Conservation (phyloP, 2,888 invertebrate genomes). For the Hemaris fuciformis region DNA sequence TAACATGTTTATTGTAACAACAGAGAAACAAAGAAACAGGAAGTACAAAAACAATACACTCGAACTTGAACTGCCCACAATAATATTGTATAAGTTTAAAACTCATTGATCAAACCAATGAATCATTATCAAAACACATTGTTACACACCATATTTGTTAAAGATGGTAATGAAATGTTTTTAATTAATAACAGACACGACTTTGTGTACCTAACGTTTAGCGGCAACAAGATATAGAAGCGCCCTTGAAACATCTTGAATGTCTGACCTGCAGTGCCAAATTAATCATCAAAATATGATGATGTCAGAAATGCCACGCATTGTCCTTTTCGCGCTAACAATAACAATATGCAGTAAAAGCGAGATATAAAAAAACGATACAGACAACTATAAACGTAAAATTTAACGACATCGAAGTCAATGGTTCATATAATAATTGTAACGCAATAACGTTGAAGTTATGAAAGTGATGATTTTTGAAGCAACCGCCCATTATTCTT, state of each 20-base stretch:
- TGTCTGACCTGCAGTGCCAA: background rate
- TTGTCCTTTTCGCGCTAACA: background rate
- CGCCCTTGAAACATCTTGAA: background rate
- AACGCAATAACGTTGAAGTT: conserved; percentile 26
- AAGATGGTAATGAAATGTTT: background rate
- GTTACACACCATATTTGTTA: background rate
- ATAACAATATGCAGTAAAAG: background rate
- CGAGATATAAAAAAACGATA: background rate
- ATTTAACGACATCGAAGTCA: conserved; percentile 20
- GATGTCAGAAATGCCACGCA: background rate
- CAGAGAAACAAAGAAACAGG: conserved; percentile 1
- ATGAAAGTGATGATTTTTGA: conserved; percentile 21
- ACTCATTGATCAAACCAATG: background rate
- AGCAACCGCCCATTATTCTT: conserved; percentile 13
- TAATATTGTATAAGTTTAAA: background rate
- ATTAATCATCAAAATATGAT: background rate
- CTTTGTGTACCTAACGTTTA: background rate
- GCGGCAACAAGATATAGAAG: background rate
- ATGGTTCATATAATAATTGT: conserved; percentile 25
- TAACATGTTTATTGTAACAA: background rate
- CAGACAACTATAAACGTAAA: conserved; percentile 15
- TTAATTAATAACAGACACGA: background rate
- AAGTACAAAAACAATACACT: background rate
- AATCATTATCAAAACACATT: background rate
- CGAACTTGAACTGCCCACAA: conserved; percentile 2